Conservation (phyloP, 2,113 vertebrate genomes). For the Panthera uncia region DNA sequence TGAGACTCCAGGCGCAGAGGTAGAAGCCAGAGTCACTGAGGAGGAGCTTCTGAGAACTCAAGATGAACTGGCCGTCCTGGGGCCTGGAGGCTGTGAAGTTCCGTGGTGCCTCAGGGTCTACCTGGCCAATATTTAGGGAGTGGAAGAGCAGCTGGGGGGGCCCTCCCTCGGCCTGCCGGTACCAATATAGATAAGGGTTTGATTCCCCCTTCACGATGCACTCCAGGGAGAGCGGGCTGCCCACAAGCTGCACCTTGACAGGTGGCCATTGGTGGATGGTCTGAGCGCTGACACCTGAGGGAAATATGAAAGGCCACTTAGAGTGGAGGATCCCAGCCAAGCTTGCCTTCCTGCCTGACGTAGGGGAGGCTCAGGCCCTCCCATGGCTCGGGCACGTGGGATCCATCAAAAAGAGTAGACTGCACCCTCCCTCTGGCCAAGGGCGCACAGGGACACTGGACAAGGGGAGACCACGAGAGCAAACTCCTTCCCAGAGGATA, state of each 20-base stretch:
- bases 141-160: constrained; percentile 34
- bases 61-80: not conserved
- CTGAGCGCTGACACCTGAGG: constrained; percentile 45
- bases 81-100: constrained; percentile 47
- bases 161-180: not conserved
- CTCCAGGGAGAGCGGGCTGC: constrained; percentile 28
- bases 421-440: not conserved
- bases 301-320: not conserved
- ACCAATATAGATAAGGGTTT: constrained; percentile 70
- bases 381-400: not conserved
- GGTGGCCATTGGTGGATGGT: constrained; percentile 58
- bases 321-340: not conserved
- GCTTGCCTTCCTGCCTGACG: not conserved
- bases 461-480: not conserved
- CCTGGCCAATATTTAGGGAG: rapidly evolving
- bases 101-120: rapidly evolving
- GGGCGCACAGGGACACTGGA: too few species aligned
- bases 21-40: constrained; percentile 50
- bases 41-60: constrained; percentile 31
- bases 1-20: constrained; percentile 77
- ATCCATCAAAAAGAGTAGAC: not conserved
- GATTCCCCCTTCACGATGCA: not conserved
- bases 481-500: not conserved
- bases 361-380: not conserved
- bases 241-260: not conserved